phyloP scores from a whole-genome alignment of 1,140 invertebrate genomes.

The Brachionus rubens region DNA sequence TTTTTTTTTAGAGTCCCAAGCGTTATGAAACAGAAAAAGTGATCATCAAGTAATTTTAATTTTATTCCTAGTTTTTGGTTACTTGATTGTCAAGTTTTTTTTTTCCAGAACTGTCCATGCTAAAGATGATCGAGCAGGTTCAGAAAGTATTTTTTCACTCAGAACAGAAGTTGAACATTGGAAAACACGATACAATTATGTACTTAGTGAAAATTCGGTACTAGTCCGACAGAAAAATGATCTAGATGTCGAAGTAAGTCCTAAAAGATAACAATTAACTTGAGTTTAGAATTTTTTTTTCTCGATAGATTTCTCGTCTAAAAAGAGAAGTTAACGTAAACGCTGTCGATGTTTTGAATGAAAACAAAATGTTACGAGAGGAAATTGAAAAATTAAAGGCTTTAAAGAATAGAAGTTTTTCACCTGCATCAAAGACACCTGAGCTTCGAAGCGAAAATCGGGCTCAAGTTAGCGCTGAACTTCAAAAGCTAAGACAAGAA shows the following conservation, averaged over 20 bases:
- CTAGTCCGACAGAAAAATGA: constrained; percentile 11
- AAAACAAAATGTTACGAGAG: constrained; percentile 24
- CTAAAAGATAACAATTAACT: too few species aligned
- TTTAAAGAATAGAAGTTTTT: background rate
- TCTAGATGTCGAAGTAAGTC: constrained; percentile 38
- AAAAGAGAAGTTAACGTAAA: constrained; percentile 16
- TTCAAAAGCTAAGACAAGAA: constrained; percentile 12
- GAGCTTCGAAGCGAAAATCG: constrained; percentile 5
- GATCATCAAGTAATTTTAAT: background rate
- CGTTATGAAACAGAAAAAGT: background rate
- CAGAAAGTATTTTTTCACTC: background rate
- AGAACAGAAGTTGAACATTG: constrained; percentile 38
- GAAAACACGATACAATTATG: constrained; percentile 45
- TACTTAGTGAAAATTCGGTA: constrained; percentile 24
- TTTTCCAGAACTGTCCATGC: background rate
- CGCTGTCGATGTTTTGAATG: constrained; percentile 5
- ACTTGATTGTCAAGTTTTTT: background rate
- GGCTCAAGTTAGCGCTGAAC: background rate
- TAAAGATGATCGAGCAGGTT: background rate
- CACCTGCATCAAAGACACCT: background rate
- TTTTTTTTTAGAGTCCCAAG: constrained; percentile 9
- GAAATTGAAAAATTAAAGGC: constrained; percentile 13
- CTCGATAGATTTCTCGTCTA: background rate
- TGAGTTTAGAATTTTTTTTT: background rate
- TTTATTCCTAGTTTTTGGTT: background rate